phyloP scores from a whole-genome alignment of 1,140 invertebrate genomes.

The Sipha flava region DNA sequence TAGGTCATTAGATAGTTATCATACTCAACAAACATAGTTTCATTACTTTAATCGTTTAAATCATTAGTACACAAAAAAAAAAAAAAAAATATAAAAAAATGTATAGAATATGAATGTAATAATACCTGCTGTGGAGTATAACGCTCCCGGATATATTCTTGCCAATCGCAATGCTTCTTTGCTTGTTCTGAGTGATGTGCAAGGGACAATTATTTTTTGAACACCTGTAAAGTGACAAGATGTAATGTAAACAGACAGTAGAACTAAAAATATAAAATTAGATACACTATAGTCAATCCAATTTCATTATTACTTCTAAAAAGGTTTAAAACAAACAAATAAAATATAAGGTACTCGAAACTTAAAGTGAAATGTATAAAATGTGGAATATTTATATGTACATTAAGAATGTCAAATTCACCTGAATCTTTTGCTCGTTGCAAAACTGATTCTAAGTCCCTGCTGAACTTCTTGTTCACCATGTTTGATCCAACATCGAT shows the following conservation, averaged over 20 bases:
- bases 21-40: too few species aligned
- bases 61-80: background rate
- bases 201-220: slow-evolving; percentile 89
- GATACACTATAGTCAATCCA: too few species aligned
- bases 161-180: slow-evolving; percentile 83
- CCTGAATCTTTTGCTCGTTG: slow-evolving; percentile 86
- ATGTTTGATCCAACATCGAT: slow-evolving; percentile 91
- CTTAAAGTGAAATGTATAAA: too few species aligned
- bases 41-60: background rate
- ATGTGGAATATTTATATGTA: background rate
- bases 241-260: too few species aligned
- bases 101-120: slow-evolving; percentile 27
- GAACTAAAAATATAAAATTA: too few species aligned
- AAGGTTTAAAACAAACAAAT: background rate
- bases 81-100: background rate
- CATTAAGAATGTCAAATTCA: slow-evolving; percentile 42
- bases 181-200: slow-evolving; percentile 76
- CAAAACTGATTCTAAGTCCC: slow-evolving; percentile 86
- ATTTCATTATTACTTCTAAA: too few species aligned
- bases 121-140: slow-evolving; percentile 85
- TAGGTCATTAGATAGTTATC: too few species aligned
- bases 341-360: too few species aligned
- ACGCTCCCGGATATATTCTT: slow-evolving; percentile 74
- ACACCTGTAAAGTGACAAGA: slow-evolving; percentile 57
- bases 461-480: slow-evolving; percentile 86